phyloP scores from a whole-genome alignment of 1,140 invertebrate species.

The Drosophila ohnishii region DNA sequence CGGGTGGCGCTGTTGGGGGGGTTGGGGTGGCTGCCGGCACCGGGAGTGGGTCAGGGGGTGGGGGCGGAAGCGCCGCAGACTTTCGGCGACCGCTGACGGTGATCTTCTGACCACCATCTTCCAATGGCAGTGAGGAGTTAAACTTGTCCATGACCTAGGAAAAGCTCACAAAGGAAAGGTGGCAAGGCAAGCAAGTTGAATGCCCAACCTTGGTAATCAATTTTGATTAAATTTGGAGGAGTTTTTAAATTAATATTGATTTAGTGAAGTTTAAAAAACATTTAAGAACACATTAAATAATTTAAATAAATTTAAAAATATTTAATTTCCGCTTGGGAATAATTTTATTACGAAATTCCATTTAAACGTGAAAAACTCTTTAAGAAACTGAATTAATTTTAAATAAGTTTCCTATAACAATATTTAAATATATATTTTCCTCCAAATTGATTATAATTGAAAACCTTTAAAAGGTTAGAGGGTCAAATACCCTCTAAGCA shows the following conservation, averaged over 20 bases:
- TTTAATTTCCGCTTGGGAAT: background rate
- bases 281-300: background rate
- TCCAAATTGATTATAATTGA: background rate
- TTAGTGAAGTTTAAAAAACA: background rate
- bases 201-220: background rate
- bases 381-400: no score
- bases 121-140: constrained; percentile 77
- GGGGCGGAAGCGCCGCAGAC: constrained; percentile 84
- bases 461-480: no score
- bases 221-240: background rate
- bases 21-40: constrained; percentile 63
- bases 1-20: constrained; percentile 53
- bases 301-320: background rate
- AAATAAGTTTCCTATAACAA: background rate
- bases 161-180: constrained; percentile 17
- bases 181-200: background rate
- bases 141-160: constrained; percentile 81
- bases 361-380: no score
- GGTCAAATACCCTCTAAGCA: background rate
- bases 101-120: constrained; percentile 91
- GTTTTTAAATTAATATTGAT: background rate
- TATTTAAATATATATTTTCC: background rate
- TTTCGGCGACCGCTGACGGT: constrained; percentile 92
- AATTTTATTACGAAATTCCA: background rate
- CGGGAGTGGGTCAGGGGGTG: constrained; percentile 55